Evolutionary conservation across 2,113 vertebrate genomes (phyloP).

Genomic region (Lasiurus borealis): DNA sequence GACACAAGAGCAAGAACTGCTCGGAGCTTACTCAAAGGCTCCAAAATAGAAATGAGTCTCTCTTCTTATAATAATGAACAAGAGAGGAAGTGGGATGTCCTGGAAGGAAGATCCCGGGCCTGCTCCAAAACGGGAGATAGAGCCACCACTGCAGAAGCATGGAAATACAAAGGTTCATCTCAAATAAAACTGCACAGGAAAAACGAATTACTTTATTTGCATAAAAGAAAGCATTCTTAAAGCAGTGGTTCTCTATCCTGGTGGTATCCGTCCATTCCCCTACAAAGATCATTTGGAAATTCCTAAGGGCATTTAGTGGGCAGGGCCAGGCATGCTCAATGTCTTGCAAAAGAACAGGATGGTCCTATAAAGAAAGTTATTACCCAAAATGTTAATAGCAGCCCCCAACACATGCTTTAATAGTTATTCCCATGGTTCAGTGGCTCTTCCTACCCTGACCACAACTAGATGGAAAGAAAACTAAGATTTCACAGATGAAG

Average conservation of each 20-base stretch:
- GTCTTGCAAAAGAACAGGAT: conserved; percentile 27
- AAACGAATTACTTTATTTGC: not conserved
- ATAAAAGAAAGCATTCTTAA: not conserved
- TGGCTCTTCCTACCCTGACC: not conserved
- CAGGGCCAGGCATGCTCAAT: not conserved
- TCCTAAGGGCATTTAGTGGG: not conserved
- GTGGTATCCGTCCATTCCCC: too few relatives aligned
- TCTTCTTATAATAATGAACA: conserved; percentile 34
- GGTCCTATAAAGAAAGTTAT: not conserved
- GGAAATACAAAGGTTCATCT: not conserved
- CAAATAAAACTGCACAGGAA: not conserved
- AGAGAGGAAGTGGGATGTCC: conserved; percentile 49
- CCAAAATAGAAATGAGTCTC: not conserved
- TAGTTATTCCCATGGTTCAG: accelerated
- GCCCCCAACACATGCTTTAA: not conserved
- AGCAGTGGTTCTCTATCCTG: not conserved
- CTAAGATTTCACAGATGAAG: conserved; percentile 44
- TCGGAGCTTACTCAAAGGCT: conserved; percentile 36
- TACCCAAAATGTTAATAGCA: conserved; percentile 14
- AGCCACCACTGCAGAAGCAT: not conserved
- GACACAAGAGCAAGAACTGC: conserved; percentile 26
- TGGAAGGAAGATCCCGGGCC: conserved; percentile 31
- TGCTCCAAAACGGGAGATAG: not conserved
- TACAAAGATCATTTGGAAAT: not conserved
- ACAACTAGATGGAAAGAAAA: not conserved